phyloP scores from a whole-genome alignment of 2,797 vertebrate genomes.

The Centroberyx gerrardi region DNA sequence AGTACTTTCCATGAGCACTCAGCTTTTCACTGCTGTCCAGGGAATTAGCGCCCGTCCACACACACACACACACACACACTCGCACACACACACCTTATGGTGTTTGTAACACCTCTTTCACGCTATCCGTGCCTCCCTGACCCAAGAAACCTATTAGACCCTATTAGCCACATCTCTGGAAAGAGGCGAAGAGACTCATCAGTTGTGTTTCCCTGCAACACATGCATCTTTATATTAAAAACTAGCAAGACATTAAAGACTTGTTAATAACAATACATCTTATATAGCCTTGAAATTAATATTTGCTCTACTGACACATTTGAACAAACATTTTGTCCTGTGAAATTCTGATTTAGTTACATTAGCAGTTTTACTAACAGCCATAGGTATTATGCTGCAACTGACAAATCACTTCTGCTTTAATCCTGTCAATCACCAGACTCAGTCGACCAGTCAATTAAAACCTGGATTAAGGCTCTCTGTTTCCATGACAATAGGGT shows the following conservation, averaged over 20 bases:
- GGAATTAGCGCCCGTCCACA: conserved; percentile 12
- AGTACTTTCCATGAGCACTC: not conserved
- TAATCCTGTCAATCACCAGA: not conserved
- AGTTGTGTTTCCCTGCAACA: not conserved
- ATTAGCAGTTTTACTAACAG: too few species aligned
- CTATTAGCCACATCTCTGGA: not conserved
- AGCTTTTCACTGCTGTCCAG: not conserved
- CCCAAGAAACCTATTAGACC: not conserved
- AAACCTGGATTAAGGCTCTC: not conserved
- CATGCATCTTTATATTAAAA: not conserved
- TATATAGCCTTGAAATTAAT: too few species aligned
- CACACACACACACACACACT: conserved; percentile 4
- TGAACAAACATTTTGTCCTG: too few species aligned
- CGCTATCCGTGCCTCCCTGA: not conserved
- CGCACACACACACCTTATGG: conserved; percentile 3
- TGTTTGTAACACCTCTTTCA: not conserved
- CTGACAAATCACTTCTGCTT: not conserved
- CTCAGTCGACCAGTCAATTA: not conserved
- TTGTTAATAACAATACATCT: too few species aligned
- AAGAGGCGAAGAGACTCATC: not conserved
- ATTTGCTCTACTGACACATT: too few species aligned
- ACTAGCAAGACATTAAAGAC: too few species aligned
- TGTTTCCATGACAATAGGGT: not conserved
- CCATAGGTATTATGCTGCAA: too few species aligned
- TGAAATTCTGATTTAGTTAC: too few species aligned